phyloP scores from a whole-genome alignment of 2,113 vertebrate species.

The Clarias magur region DNA sequence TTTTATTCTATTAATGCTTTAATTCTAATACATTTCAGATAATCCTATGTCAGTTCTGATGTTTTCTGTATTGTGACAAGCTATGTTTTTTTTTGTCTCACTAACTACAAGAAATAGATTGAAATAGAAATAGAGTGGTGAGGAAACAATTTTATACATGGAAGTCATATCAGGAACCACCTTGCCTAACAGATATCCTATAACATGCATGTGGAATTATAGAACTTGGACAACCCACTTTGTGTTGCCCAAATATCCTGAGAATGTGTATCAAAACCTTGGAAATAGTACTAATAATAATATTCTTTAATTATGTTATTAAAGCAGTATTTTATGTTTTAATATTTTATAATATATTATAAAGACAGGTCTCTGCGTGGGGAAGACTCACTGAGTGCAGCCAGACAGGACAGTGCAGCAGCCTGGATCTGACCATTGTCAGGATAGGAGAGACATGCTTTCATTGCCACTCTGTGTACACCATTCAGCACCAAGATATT shows the following conservation, averaged over 20 bases:
- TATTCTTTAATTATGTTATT: background rate
- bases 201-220: background rate
- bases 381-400: slow-evolving; percentile 85
- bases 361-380: background rate
- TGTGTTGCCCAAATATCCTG: background rate
- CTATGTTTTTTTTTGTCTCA: background rate
- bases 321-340: background rate
- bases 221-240: background rate
- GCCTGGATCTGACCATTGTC: slow-evolving; percentile 79
- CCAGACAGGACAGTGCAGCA: slow-evolving; percentile 83
- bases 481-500: slow-evolving; percentile 90
- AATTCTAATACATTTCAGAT: background rate
- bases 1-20: background rate
- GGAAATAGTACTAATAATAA: background rate
- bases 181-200: background rate
- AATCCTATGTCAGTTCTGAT: background rate
- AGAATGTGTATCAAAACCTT: background rate
- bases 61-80: background rate
- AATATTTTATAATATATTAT: too few species aligned
- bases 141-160: background rate
- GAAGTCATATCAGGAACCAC: background rate
- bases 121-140: background rate
- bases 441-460: slow-evolving; percentile 78
- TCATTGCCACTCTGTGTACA: slow-evolving; percentile 80
- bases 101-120: background rate